phyloP scores from a whole-genome alignment of 2,797 vertebrate genomes.

The Schizopygopsis pylzovi region DNA sequence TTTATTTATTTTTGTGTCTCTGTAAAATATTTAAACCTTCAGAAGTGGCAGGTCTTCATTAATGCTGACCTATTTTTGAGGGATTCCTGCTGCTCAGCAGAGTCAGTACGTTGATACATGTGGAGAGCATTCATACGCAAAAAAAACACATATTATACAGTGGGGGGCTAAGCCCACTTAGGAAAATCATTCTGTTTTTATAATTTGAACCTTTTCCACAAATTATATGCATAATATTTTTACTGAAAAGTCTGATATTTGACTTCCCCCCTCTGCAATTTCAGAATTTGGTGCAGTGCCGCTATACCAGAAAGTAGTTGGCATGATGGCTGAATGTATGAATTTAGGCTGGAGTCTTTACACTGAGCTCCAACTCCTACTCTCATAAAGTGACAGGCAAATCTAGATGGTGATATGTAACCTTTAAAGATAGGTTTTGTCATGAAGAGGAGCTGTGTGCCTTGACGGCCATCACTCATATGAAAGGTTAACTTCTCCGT shows the following conservation, averaged over 20 bases:
- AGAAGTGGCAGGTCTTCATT: conserved; percentile 38
- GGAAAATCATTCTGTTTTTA: not conserved
- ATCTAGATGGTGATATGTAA: conserved; percentile 52
- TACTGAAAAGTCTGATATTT: not conserved
- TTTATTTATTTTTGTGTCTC: not conserved
- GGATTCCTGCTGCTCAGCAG: conserved; percentile 31
- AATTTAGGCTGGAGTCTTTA: conserved; percentile 26
- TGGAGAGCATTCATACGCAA: conserved; percentile 12
- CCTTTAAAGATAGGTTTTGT: conserved; percentile 53
- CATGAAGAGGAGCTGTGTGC: conserved; percentile 38
- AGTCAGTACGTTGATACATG: conserved; percentile 36
- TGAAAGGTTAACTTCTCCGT: conserved; percentile 48
- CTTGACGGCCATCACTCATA: conserved; percentile 56
- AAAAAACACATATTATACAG: not conserved
- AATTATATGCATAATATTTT: not conserved
- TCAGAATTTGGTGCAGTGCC: not conserved
- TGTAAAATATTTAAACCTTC: conserved; percentile 41
- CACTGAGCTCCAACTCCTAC: not conserved
- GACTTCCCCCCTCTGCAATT: not conserved
- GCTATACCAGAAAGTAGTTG: not conserved
- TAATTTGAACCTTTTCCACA: not conserved
- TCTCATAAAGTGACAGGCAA: conserved; percentile 36
- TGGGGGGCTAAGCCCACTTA: not conserved
- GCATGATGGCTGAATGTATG: conserved; percentile 30
- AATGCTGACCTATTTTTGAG: conserved; percentile 54